phyloP scores from a whole-genome alignment of 2,888 invertebrate genomes.

The Opisthograptis luteolata region DNA sequence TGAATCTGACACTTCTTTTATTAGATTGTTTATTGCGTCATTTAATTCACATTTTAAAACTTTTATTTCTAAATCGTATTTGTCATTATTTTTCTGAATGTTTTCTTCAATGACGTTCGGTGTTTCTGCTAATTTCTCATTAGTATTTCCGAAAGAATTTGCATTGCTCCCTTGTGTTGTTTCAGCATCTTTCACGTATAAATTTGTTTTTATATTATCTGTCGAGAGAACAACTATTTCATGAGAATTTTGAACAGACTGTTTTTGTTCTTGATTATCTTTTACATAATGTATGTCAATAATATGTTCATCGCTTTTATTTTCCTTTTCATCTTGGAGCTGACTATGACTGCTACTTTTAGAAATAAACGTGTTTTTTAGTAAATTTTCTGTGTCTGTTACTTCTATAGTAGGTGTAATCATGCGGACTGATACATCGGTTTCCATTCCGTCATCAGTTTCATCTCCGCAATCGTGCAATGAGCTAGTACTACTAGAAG shows the following conservation, averaged over 20 bases:
- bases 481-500: conserved; percentile 86
- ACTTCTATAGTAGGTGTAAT: conserved; percentile 81
- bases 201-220: conserved; percentile 68
- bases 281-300: conserved; percentile 30
- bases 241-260: conserved; percentile 41
- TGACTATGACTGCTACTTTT: conserved; percentile 27
- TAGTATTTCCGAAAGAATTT: conserved; percentile 24
- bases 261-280: conserved; percentile 9
- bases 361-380: conserved; percentile 63
- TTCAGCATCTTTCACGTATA: conserved; percentile 68
- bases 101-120: conserved; percentile 15
- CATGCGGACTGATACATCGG: conserved; percentile 76
- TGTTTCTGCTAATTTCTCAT: conserved; percentile 3
- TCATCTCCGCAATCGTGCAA: conserved; percentile 81
- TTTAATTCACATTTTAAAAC: conserved; percentile 76
- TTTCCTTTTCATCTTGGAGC: neutral
- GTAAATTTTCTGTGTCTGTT: conserved; percentile 70
- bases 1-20: conserved; percentile 74
- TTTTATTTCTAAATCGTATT: conserved; percentile 71
- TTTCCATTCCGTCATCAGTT: conserved; percentile 70
- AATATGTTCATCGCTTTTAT: conserved; percentile 19
- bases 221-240: conserved; percentile 73
- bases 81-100: conserved; percentile 34
- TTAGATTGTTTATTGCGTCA: conserved; percentile 75
- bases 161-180: conserved; percentile 27